Percentiles rank a stretch among this genome's conserved stretches.
These are phyloP conservation scores for Virgularia gustaviana DNA, from an alignment of 92 coral and sea anemone species.

Conservation along the genomic window DNA sequence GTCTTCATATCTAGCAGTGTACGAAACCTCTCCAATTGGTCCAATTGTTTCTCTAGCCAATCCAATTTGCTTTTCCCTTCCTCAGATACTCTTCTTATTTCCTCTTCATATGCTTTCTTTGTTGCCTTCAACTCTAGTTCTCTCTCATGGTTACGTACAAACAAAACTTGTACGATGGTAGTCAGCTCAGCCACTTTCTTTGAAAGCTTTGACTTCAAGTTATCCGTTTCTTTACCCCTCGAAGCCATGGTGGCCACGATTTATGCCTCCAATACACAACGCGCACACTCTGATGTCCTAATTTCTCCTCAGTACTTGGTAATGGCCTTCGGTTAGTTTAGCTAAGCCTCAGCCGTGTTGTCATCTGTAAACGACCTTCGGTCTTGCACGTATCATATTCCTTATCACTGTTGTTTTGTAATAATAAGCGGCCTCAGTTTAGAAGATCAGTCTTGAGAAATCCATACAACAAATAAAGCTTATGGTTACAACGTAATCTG, in stretches of 20 bases:
- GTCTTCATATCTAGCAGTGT: conserved; percentile 74
- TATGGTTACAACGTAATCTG: too few species aligned
- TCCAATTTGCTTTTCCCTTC: conserved; percentile 75
- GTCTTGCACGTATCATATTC: too few species aligned
- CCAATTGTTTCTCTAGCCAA: conserved; percentile 92
- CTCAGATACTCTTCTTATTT: conserved; percentile 62
- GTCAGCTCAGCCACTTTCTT: conserved; percentile 89
- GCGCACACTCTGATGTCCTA: not conserved
- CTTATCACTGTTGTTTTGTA: too few species aligned
- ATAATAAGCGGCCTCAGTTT: too few species aligned
- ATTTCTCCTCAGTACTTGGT: not conserved
- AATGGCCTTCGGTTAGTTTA: not conserved
- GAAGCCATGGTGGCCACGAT: conserved; percentile 29
- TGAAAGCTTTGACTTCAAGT: conserved; percentile 78
- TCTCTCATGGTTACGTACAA: conserved; percentile 92
- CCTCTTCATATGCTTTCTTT: conserved; percentile 76
- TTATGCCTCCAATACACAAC: not conserved
- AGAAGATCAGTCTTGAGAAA: too few species aligned
- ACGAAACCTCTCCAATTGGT: conserved; percentile 78
- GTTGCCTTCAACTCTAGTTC: conserved; percentile 84
- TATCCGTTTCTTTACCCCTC: conserved; percentile 46
- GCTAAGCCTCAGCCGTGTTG: not conserved
- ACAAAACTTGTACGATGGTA: conserved; percentile 85
- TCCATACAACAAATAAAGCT: too few species aligned
- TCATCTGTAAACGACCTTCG: too few species aligned